A percentile compares a stretch with the other conserved stretches of the same genome.
Conservation (phyloP, 1,140 invertebrate genomes). For the Drosophila repleta region DNA sequence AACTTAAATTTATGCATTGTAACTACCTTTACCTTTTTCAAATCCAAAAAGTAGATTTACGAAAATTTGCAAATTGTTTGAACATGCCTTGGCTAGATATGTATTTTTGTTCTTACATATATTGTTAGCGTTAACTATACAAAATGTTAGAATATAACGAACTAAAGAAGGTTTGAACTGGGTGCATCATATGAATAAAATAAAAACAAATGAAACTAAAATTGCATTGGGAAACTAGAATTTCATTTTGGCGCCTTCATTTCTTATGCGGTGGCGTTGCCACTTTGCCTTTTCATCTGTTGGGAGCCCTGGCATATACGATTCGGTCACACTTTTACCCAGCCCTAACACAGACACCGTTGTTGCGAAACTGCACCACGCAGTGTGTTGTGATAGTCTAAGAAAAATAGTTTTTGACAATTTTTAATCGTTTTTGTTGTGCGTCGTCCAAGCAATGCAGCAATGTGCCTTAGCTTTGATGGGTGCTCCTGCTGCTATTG, state of each 20-base stretch:
- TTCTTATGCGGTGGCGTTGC: background rate
- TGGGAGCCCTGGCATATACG: conserved; percentile 2
- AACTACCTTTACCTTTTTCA: conserved; percentile 50
- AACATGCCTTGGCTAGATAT: conserved; percentile 56
- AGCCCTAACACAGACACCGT: conserved; percentile 21
- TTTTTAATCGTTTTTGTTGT: conserved; percentile 18
- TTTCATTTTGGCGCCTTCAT: background rate
- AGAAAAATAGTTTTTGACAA: conserved; percentile 20
- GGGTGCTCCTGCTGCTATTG: conserved; percentile 64
- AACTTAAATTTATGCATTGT: conserved; percentile 52
- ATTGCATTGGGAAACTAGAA: background rate
- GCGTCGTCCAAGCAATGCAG: conserved; percentile 57
- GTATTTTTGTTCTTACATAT: conserved; percentile 61
- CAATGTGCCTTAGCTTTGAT: conserved; percentile 66
- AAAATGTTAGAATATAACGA: conserved; percentile 39
- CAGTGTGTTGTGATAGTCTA: conserved; percentile 44
- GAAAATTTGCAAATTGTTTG: conserved; percentile 52
- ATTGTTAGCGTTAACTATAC: conserved; percentile 51
- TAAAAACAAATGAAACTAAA: conserved; percentile 29
- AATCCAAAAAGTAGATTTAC: conserved; percentile 72
- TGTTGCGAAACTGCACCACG: conserved; percentile 50
- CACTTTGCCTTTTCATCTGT: background rate
- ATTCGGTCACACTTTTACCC: conserved; percentile 27
- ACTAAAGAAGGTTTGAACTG: conserved; percentile 28
- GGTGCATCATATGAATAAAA: conserved; percentile 47